Base-by-base conservation (phyloP, 2,113 vertebrate genomes). In the Chitala chitala region DNA sequence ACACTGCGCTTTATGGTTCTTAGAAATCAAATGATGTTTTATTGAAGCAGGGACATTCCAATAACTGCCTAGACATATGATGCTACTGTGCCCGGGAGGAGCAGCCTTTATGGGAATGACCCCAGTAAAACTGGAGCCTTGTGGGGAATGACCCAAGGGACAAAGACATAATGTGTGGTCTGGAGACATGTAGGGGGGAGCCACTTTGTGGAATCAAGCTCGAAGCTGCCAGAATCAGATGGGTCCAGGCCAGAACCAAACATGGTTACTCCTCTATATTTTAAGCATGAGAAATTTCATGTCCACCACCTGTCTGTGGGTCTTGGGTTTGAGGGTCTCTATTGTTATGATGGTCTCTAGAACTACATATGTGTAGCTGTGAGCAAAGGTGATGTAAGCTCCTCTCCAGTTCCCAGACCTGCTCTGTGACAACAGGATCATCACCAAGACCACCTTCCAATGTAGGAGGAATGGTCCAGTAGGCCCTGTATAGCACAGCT, bases 11-110 rank as follows among this genome's bases (percentile, higher is more conserved):
- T 63, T 63, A 38, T 63, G 59, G 59, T 29, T 38, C 17, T 33
- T 33, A 31, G 33, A 31, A 59, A 59, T 59, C 26, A 59, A 24
- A 59, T 24, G 13, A 24, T 36, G 59, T 63, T 63, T 63, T 63
- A 38, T 63, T 63, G 59, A 15, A 12, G 20, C 29, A 24, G 26
- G 7, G 56, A 31, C 56, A 59, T n/a, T n/a, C n/a, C n/a, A n/a
- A n/a, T n/a, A n/a, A n/a, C n/a, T n/a, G 29, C 33, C 33, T 65
- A 68, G 42, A 46, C 22, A 48, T 22, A 12, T 13, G 12, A n/a
- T 29, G n/a, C 40, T 68, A 38, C 59, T 63, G 59, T 63, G 38
- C 59, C 64, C 64, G 15, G 38, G 64, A 68, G 42, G 40, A 46
- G 38, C 22, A 24, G n/a, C 26, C 9, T 68, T 46, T 68, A 68